A percentile compares a stretch with the other conserved stretches of the same genome.
Evolutionary conservation across 2,888 invertebrate genomes (phyloP).

Genomic region (Agrotis exclamationis): DNA sequence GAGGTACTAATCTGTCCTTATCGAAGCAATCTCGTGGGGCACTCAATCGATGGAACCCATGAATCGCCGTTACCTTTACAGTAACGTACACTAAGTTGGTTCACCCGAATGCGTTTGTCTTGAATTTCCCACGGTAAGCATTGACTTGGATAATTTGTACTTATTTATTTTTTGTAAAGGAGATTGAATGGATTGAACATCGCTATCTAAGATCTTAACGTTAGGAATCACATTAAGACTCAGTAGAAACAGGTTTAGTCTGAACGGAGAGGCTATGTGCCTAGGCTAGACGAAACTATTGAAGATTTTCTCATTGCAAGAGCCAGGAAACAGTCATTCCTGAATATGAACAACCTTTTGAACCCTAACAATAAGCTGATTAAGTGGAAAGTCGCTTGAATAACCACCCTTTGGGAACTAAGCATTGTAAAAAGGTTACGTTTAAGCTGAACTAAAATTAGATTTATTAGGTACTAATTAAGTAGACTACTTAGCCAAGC

Average conservation of each 20-base stretch:
- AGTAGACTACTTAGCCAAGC: not conserved
- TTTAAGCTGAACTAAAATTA: not conserved
- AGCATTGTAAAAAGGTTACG: not conserved
- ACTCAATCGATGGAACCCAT: conserved; percentile 32
- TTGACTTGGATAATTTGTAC: conserved; percentile 21
- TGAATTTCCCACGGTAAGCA: conserved; percentile 45
- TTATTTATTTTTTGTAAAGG: conserved; percentile 24
- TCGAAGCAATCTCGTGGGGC: conserved; percentile 38
- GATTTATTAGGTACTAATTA: not conserved
- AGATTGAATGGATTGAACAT: conserved; percentile 23
- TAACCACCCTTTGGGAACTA: not conserved
- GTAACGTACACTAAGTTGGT: conserved; percentile 41
- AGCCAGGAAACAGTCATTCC: not conserved
- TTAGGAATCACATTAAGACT: conserved; percentile 35
- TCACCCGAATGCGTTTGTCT: conserved; percentile 29
- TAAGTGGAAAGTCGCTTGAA: not conserved
- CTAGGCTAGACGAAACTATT: conserved; percentile 25
- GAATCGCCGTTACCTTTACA: conserved; percentile 46
- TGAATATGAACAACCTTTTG: conserved; percentile 1
- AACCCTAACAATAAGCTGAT: not conserved
- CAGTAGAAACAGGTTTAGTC: conserved; percentile 43
- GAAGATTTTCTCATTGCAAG: conserved; percentile 7
- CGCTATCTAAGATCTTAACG: conserved; percentile 45
- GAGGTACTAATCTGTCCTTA: conserved; percentile 29
- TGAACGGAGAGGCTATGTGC: conserved; percentile 16